A percentile compares a stretch with the other conserved stretches of the same genome.
Conservation (phyloP, 2,797 vertebrate species). For the Acipenser ruthenus region DNA sequence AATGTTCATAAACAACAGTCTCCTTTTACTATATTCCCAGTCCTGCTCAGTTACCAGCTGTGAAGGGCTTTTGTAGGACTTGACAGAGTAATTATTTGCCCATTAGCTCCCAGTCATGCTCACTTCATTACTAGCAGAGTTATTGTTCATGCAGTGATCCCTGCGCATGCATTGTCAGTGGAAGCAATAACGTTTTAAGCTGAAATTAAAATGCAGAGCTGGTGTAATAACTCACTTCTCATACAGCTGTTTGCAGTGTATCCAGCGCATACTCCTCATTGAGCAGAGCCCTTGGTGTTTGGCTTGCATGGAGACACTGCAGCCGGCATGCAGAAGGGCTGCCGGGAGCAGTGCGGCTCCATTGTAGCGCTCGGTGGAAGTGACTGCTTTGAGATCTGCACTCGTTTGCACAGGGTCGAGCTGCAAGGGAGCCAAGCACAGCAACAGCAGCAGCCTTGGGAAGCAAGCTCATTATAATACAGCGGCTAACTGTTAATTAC, state of each 20-base stretch:
- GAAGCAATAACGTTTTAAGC: no score
- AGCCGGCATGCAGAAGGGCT: constrained; percentile 21
- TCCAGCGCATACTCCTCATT: neutral
- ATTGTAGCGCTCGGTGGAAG: no score
- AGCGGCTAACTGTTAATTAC: no score
- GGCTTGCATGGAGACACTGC: neutral
- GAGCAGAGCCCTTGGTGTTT: constrained; percentile 13
- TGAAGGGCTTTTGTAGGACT: neutral
- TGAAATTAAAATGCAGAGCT: no score
- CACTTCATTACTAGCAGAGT: neutral
- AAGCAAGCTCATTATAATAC: no score
- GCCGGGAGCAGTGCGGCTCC: no score
- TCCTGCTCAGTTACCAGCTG: constrained; percentile 1
- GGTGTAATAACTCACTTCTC: neutral
- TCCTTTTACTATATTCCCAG: neutral
- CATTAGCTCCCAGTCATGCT: neutral
- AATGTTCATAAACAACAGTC: no score
- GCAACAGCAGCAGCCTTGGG: no score
- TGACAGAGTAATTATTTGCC: constrained; percentile 9
- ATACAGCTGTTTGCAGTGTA: neutral
- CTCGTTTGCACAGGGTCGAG: no score
- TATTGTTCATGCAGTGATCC: neutral
- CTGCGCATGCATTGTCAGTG: neutral
- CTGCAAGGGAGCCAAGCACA: no score
- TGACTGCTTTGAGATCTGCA: no score